phyloP scores from a whole-genome alignment of 2,888 invertebrate genomes.

The Cephus pygmeus region DNA sequence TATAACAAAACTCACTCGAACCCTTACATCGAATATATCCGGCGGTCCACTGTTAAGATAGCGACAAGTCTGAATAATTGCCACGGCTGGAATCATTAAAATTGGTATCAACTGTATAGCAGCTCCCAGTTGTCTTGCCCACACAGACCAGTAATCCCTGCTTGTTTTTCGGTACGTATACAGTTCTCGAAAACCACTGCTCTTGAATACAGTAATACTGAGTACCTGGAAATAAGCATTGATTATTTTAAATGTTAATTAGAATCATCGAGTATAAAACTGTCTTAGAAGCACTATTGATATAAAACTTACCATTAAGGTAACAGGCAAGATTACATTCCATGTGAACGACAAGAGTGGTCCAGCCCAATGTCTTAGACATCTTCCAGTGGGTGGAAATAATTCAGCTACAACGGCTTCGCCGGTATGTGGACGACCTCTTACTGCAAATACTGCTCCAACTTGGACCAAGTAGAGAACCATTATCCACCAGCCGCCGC shows the following conservation, averaged over 20 bases:
- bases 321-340: slow-evolving; percentile 88
- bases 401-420: slow-evolving; percentile 76
- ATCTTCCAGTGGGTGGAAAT: slow-evolving; percentile 68
- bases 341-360: slow-evolving; percentile 84
- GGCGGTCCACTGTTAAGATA: slow-evolving; percentile 87
- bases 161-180: slow-evolving; percentile 73
- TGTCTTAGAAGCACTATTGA: background rate
- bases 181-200: slow-evolving; percentile 75
- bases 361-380: slow-evolving; percentile 71
- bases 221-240: slow-evolving; percentile 67
- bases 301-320: slow-evolving; percentile 75
- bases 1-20: slow-evolving; percentile 15
- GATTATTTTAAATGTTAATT: background rate
- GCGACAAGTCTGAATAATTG: slow-evolving; percentile 78
- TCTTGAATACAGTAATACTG: slow-evolving; percentile 78
- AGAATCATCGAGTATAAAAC: background rate
- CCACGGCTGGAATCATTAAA: slow-evolving; percentile 78
- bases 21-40: slow-evolving; percentile 85
- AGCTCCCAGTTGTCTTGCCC: slow-evolving; percentile 83
- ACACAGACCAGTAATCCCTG: slow-evolving; percentile 82
- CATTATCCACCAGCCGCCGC: slow-evolving; percentile 90
- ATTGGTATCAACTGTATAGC: slow-evolving; percentile 79
- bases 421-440: slow-evolving; percentile 87
- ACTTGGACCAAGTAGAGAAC: slow-evolving; percentile 81
- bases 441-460: slow-evolving; percentile 85